Percentiles rank a stretch among this genome's conserved stretches.
phyloP scores from a whole-genome alignment of 2,113 vertebrate species.

The Leucoraja erinaceus region DNA sequence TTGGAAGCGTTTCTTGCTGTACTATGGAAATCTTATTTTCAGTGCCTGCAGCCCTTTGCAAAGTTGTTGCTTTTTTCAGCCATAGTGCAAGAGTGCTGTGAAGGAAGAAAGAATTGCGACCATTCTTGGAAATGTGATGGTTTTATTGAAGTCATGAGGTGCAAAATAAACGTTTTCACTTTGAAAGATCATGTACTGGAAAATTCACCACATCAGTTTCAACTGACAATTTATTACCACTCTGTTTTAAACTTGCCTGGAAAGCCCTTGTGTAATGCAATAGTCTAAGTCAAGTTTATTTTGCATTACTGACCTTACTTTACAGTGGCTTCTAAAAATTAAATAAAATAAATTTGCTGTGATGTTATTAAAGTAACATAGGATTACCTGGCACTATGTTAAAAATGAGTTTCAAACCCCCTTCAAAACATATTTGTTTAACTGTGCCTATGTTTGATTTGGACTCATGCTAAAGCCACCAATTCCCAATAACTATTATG shows the following conservation, averaged over 20 bases:
- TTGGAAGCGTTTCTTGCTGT: not conserved
- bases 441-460: not conserved
- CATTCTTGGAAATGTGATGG: not conserved
- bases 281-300: not conserved
- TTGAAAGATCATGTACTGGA: not conserved
- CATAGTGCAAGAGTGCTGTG: not conserved
- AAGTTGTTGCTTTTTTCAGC: not conserved
- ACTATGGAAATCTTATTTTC: not conserved
- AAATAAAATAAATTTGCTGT: not conserved
- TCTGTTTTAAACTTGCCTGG: not conserved
- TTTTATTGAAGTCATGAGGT: not conserved
- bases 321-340: not conserved
- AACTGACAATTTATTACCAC: not conserved
- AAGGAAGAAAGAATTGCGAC: not conserved
- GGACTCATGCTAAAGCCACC: not conserved
- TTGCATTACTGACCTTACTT: slow-evolving; percentile 9
- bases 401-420: not conserved
- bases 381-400: not conserved
- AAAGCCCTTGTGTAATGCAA: not conserved
- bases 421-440: not conserved
- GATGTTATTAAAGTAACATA: not conserved
- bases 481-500: not conserved
- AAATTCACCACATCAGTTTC: not conserved
- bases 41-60: not conserved
- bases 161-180: not conserved